A percentile compares a stretch with the other conserved stretches of the same genome.
Conservation (phyloP, 64 coral and sea anemone species). For the Platygyra sinensis region DNA sequence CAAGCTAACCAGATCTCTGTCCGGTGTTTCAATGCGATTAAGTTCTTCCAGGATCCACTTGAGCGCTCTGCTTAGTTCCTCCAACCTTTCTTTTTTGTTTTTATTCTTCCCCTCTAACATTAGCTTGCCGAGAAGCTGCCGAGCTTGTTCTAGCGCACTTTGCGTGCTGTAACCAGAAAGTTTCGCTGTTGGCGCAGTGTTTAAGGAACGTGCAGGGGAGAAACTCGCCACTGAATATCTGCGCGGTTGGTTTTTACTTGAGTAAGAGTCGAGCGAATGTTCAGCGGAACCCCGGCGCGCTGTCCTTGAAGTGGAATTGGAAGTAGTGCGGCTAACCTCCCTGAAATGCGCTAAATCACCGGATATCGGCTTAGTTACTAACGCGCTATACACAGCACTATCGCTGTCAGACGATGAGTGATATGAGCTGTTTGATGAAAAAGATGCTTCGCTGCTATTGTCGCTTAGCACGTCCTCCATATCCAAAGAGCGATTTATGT, state of each 20-base stretch:
- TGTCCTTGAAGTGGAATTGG: background rate
- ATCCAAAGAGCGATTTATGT: background rate
- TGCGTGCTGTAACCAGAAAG: slow-evolving; percentile 90
- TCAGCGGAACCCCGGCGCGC: slow-evolving; percentile 1
- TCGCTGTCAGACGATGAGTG: slow-evolving; percentile 42
- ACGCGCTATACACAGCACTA: background rate
- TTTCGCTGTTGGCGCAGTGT: slow-evolving; percentile 35
- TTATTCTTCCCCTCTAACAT: slow-evolving; percentile 83
- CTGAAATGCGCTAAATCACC: slow-evolving; percentile 12
- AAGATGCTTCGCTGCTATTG: slow-evolving; percentile 41
- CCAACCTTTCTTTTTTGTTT: slow-evolving; percentile 82
- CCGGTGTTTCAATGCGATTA: slow-evolving; percentile 81
- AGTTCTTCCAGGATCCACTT: slow-evolving; percentile 90
- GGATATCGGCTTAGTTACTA: slow-evolving; percentile 33
- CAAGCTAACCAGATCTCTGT: slow-evolving; percentile 79
- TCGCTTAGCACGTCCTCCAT: slow-evolving; percentile 31
- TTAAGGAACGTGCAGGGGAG: background rate
- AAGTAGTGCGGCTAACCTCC: slow-evolving; percentile 1
- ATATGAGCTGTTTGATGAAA: slow-evolving; percentile 37
- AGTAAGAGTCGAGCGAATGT: background rate
- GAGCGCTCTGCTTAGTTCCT: slow-evolving; percentile 81
- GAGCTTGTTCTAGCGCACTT: slow-evolving; percentile 81
- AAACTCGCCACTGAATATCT: slow-evolving; percentile 50
- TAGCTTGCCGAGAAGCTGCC: slow-evolving; percentile 61
- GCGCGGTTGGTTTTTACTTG: background rate